Evolutionary conservation across 2,113 vertebrate species (phyloP), one percentile per base, ranked within the genome.

Genomic region (Leuciscus idus): DNA sequence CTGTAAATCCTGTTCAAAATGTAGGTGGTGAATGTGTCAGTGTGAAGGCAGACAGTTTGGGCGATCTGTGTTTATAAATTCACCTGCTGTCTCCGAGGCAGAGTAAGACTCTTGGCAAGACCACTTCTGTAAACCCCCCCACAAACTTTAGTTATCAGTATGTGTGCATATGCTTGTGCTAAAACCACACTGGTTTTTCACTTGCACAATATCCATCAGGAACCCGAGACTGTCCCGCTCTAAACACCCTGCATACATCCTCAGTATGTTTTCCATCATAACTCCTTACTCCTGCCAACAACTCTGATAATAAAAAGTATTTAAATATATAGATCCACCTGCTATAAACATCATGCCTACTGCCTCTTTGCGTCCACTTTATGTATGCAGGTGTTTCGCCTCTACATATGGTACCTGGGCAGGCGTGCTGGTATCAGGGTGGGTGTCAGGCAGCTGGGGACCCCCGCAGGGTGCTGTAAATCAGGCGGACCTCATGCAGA

Each of bases 1-100:
- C 83, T 87, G 76, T 88, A 89, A 91, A 88, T 87, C 84, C 66
- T 84, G 85, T 76, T 83, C 52, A 64, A 82, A 79, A 80, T 84
- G 76, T 88, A 72, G 85, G 50, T 74, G 26, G 73, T 61, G 72
- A 85, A 78, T 84, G 43, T 43, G 39, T 85, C 78, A 19, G 52
- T 81, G 81, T 81, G 77, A 52, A 9, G 61, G 62, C 61, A 82
- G 80, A 82, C 26, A 6, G 62, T 52, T 52, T 52, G 68, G 52
- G 46, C 28, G 19, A 52, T 82, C 46, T 36, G 62, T 52, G 74
- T 82, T 50, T 89, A 87, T 88, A 88, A 91, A 90, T 72, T 89
- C 70, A 88, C 62, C 57, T 87, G 62, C 87, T 88, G 89, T 88
- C 75, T 84, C 87, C 52, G 36, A 81, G 72, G 89, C 75, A 87